These are phyloP conservation scores for Aphodius granarius DNA, from an alignment of 2,888 invertebrate species.

Conservation along the genomic window DNA sequence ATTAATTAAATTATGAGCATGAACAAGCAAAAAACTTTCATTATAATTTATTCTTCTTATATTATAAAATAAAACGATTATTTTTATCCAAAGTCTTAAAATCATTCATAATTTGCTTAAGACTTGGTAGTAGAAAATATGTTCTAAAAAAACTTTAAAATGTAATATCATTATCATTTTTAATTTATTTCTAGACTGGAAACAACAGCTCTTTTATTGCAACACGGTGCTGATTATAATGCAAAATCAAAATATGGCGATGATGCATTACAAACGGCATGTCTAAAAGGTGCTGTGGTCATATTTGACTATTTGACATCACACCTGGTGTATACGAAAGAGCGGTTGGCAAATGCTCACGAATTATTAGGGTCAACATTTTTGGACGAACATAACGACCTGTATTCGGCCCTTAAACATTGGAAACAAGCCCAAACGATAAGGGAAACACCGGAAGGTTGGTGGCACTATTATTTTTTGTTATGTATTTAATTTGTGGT, in stretches of 20 bases:
- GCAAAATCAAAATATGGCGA: constrained; percentile 80
- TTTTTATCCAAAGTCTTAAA: too few relatives aligned
- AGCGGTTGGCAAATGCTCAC: constrained; percentile 79
- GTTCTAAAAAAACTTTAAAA: too few relatives aligned
- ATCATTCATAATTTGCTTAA: constrained; percentile 1
- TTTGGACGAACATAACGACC: constrained; percentile 84
- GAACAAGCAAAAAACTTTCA: too few relatives aligned
- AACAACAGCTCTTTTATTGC: constrained; percentile 78
- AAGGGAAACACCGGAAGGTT: constrained; percentile 52
- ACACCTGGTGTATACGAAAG: constrained; percentile 63
- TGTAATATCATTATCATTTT: too few relatives aligned
- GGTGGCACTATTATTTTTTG: too few relatives aligned
- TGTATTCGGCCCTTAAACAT: constrained; percentile 67
- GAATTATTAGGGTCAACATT: constrained; percentile 88
- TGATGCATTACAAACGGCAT: constrained; percentile 86
- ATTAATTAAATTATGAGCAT: too few relatives aligned
- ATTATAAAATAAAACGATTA: not conserved
- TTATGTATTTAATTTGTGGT: not conserved
- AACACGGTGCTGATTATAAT: constrained; percentile 77
- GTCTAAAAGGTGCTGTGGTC: constrained; percentile 74
- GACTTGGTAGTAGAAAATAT: too few relatives aligned
- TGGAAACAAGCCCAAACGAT: constrained; percentile 82
- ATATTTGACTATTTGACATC: constrained; percentile 72
- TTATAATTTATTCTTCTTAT: constrained; percentile 19
- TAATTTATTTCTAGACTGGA: constrained; percentile 60